phyloP scores from a whole-genome alignment of 2,888 invertebrate genomes.

The Slavum lentiscoides region DNA sequence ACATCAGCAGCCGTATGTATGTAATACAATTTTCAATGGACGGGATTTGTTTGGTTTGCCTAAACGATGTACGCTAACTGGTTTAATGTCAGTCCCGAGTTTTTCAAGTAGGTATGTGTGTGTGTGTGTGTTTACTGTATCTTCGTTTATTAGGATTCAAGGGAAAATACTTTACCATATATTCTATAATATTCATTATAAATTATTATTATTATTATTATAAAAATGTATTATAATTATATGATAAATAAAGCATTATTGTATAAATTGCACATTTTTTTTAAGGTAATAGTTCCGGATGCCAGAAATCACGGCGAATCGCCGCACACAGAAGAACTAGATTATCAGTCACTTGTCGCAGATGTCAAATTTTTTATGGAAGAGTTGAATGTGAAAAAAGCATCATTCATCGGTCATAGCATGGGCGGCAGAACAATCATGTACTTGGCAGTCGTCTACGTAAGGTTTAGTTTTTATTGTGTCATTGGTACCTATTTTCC shows the following conservation, averaged over 20 bases:
- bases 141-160: too few species aligned
- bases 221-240: too few species aligned
- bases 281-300: slow-evolving; percentile 74
- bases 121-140: neutral
- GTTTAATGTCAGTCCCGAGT: slow-evolving; percentile 1
- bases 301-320: slow-evolving; percentile 95
- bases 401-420: slow-evolving; percentile 83
- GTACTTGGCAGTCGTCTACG: slow-evolving; percentile 76
- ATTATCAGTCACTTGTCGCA: slow-evolving; percentile 72
- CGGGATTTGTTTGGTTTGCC: neutral
- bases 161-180: too few species aligned
- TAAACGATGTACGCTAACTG: neutral
- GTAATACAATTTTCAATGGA: slow-evolving; percentile 12
- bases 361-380: slow-evolving; percentile 73
- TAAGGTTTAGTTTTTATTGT: slow-evolving; percentile 59
- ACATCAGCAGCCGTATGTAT: neutral
- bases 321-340: slow-evolving; percentile 74
- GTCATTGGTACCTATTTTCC: slow-evolving; percentile 1
- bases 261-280: too few species aligned
- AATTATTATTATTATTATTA: too few species aligned
- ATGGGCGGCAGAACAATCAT: slow-evolving; percentile 95
- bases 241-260: too few species aligned
- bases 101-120: neutral
- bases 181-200: too few species aligned
- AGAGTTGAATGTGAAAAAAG: slow-evolving; percentile 68